Percentiles rank a stretch among this genome's conserved stretches.
phyloP scores from a whole-genome alignment of 2,888 invertebrate genomes.

The Cinara cedri region DNA sequence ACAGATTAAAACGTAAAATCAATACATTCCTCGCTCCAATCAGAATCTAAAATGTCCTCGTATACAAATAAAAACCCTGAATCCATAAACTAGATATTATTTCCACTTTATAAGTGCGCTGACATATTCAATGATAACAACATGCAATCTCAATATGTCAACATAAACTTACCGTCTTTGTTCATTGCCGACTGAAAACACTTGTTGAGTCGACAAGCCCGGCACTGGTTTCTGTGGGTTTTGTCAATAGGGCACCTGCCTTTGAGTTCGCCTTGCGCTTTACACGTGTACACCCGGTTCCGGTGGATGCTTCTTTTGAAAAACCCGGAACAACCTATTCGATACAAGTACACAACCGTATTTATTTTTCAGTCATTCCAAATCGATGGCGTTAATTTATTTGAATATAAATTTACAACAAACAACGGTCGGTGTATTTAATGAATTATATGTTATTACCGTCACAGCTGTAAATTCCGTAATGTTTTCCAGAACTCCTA shows the following conservation, averaged over 20 bases:
- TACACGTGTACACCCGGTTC: slow-evolving; percentile 95
- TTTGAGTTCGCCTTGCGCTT: slow-evolving; percentile 90
- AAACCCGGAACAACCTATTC: slow-evolving; percentile 88
- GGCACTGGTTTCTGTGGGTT: slow-evolving; percentile 94
- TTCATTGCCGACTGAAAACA: slow-evolving; percentile 98
- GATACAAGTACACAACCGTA: background rate
- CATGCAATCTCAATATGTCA: background rate
- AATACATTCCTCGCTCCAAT: too few relatives aligned
- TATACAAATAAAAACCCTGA: too few relatives aligned
- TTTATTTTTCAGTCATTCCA: background rate
- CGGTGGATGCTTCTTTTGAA: slow-evolving; percentile 96
- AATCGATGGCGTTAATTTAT: too few relatives aligned
- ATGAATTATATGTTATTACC: slow-evolving; percentile 78
- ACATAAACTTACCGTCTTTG: slow-evolving; percentile 84
- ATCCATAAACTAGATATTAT: too few relatives aligned
- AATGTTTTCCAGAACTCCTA: slow-evolving; percentile 98
- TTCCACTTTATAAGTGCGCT: too few relatives aligned
- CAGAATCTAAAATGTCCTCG: too few relatives aligned
- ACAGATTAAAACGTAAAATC: too few relatives aligned
- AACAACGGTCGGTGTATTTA: too few relatives aligned
- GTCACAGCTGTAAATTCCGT: slow-evolving; percentile 99
- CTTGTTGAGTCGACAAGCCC: slow-evolving; percentile 92
- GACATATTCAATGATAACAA: background rate
- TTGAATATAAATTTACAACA: too few relatives aligned
- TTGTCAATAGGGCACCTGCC: slow-evolving; percentile 96